phyloP scores from a whole-genome alignment of 2,888 invertebrate species.

The Dasysyrphus tricinctus region DNA sequence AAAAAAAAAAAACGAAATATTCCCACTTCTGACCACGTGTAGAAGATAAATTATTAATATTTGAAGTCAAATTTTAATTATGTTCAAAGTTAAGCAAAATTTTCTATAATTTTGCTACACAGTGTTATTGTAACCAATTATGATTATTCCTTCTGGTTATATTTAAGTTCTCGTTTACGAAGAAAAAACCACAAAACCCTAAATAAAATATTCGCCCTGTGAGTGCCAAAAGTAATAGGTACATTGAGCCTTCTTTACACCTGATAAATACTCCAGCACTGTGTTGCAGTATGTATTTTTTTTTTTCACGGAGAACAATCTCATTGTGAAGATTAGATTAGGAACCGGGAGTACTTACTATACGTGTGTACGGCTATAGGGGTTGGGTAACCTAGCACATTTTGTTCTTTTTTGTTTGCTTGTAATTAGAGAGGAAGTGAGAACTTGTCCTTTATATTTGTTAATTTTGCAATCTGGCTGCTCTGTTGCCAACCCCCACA shows the following conservation, averaged over 20 bases:
- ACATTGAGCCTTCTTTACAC: neutral
- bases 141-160: too few species aligned
- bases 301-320: conserved; percentile 1
- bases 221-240: neutral
- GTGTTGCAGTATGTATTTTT: neutral
- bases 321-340: conserved; percentile 61
- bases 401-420: conserved; percentile 38
- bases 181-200: too few species aligned
- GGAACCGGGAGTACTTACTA: conserved; percentile 38
- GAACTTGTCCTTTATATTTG: conserved; percentile 70
- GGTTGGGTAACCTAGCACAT: conserved; percentile 38
- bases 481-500: conserved; percentile 6
- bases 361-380: neutral
- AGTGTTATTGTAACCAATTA: too few species aligned
- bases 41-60: too few species aligned
- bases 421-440: conserved; percentile 73
- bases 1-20: too few species aligned
- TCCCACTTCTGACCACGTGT: too few species aligned
- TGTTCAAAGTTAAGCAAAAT: too few species aligned
- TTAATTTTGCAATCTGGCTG: conserved; percentile 55
- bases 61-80: too few species aligned
- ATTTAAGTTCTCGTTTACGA: too few species aligned
- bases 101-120: too few species aligned
- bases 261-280: neutral
- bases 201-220: neutral